These are phyloP conservation scores for Eugnorisma glareosa DNA, from an alignment of 2,888 invertebrate genomes.

Conservation along the genomic window DNA sequence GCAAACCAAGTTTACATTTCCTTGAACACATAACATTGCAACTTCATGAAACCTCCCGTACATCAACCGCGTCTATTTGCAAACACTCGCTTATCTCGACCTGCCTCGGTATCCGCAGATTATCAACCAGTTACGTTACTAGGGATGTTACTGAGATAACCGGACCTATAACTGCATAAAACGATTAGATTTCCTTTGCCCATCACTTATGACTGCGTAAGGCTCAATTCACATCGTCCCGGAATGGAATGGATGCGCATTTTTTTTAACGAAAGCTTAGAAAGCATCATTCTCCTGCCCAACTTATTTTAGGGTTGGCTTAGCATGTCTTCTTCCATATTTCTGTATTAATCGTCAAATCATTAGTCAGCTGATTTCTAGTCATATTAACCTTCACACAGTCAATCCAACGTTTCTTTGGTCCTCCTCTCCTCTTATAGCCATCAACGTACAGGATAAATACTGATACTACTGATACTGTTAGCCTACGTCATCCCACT, in stretches of 20 bases:
- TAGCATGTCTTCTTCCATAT: not conserved
- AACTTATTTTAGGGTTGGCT: not conserved
- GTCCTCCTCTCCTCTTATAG: not conserved
- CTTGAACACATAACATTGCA: not conserved
- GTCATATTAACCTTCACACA: not conserved
- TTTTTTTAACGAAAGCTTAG: not conserved
- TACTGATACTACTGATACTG: too few species aligned
- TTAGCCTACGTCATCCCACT: too few species aligned
- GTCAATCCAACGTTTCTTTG: not conserved
- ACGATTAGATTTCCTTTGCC: slow-evolving; percentile 58
- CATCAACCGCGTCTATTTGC: slow-evolving; percentile 31
- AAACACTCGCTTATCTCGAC: slow-evolving; percentile 19
- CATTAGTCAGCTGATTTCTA: not conserved
- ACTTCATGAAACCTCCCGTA: not conserved
- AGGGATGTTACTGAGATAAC: slow-evolving; percentile 56
- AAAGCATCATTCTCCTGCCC: not conserved
- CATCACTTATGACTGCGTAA: slow-evolving; percentile 53
- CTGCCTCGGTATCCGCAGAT: slow-evolving; percentile 39
- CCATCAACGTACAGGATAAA: not conserved
- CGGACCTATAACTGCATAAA: slow-evolving; percentile 25
- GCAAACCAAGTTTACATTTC: not conserved
- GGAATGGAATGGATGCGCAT: not conserved
- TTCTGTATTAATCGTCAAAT: not conserved
- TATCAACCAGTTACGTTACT: slow-evolving; percentile 45
- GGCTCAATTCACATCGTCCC: not conserved